Percentiles rank a stretch among this genome's conserved stretches.
Evolutionary conservation across 2,797 vertebrate genomes (phyloP).

Genomic region (Echiichthys vipera): DNA sequence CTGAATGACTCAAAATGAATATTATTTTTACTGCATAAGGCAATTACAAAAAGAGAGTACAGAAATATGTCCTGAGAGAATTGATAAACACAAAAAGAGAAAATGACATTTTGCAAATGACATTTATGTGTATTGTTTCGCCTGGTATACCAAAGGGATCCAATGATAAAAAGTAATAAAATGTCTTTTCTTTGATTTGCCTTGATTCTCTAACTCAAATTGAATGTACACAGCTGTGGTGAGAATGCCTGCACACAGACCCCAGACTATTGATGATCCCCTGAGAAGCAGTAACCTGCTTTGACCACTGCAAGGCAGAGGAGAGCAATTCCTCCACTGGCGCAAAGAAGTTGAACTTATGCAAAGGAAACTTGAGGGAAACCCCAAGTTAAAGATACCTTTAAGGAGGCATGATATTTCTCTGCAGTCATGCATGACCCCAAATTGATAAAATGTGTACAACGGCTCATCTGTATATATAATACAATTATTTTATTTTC

Average conservation of each 20-base stretch:
- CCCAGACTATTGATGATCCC: slow-evolving; percentile 32
- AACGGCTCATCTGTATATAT: neutral
- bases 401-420: slow-evolving; percentile 7
- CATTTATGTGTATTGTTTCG: slow-evolving; percentile 57
- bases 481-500: neutral
- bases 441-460: neutral
- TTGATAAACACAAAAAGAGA: slow-evolving; percentile 49
- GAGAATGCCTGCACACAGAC: slow-evolving; percentile 25
- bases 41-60: slow-evolving; percentile 45
- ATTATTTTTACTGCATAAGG: slow-evolving; percentile 50
- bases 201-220: slow-evolving; percentile 70
- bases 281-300: slow-evolving; percentile 66
- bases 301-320: slow-evolving; percentile 77
- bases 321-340: slow-evolving; percentile 48
- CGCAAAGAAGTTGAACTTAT: slow-evolving; percentile 34
- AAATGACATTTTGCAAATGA: slow-evolving; percentile 51
- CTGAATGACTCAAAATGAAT: slow-evolving; percentile 57
- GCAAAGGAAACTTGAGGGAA: slow-evolving; percentile 43
- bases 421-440: slow-evolving; percentile 3
- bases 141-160: slow-evolving; percentile 66
- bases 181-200: slow-evolving; percentile 75
- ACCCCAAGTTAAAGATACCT: slow-evolving; percentile 26
- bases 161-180: slow-evolving; percentile 66
- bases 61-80: slow-evolving; percentile 50
- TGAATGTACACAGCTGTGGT: slow-evolving; percentile 56